These are phyloP conservation scores for Etheostoma nigrum DNA, from an alignment of 2,797 vertebrate species.

Conservation along the genomic window DNA sequence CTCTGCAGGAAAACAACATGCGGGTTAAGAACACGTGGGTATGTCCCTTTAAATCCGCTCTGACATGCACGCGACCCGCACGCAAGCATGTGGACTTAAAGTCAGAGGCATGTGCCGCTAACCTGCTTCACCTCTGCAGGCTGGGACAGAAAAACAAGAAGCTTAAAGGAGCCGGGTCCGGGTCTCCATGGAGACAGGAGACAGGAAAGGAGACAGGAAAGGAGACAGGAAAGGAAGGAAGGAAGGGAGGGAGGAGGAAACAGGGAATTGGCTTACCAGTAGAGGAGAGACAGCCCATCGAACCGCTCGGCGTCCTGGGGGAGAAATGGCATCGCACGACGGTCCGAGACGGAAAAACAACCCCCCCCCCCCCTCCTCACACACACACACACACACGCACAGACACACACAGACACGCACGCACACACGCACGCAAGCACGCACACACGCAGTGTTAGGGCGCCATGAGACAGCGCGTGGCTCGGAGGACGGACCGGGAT, in stretches of 20 bases:
- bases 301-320: conserved; percentile 85
- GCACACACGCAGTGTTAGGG: conserved; percentile 9
- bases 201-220: background rate
- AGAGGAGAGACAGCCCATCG: conserved; percentile 89
- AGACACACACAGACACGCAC: background rate
- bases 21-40: background rate
- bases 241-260: background rate
- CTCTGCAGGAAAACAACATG: too few species aligned
- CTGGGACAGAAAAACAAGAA: conserved; percentile 24
- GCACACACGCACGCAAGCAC: background rate
- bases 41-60: conserved; percentile 34
- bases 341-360: conserved; percentile 3
- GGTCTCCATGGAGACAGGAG: background rate
- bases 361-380: background rate
- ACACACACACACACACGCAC: background rate
- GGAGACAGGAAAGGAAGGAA: background rate
- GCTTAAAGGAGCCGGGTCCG: background rate
- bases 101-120: conserved; percentile 35
- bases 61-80: conserved; percentile 24
- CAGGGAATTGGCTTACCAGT: conserved; percentile 83
- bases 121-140: conserved; percentile 39
- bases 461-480: conserved; percentile 33
- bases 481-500: conserved; percentile 29
- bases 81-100: conserved; percentile 44
- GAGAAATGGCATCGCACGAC: conserved; percentile 85